phyloP scores from a whole-genome alignment of 2,113 vertebrate genomes.

The Podocnemis expansa region DNA sequence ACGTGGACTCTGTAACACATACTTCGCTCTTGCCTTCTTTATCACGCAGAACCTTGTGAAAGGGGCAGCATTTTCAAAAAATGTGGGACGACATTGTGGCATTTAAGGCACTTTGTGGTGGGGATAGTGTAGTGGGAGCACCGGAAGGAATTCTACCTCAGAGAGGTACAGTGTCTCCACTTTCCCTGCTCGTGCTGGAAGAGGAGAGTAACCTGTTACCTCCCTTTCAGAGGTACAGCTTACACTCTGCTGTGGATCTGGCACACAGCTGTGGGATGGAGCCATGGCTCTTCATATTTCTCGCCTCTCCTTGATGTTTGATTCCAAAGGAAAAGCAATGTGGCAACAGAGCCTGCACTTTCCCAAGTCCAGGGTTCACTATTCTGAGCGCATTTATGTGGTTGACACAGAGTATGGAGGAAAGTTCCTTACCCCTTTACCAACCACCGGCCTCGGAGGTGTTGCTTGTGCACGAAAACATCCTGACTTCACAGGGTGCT shows the following conservation, averaged over 20 bases:
- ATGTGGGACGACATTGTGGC: background rate
- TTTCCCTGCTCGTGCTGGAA: background rate
- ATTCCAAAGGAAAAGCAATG: background rate
- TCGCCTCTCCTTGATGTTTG: background rate
- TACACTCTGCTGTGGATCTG: rapidly evolving
- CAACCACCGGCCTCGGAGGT: background rate
- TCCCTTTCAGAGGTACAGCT: background rate
- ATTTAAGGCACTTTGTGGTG: background rate
- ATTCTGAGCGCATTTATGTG: background rate
- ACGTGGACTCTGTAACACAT: background rate
- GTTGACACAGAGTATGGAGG: background rate
- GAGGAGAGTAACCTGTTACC: too few species aligned
- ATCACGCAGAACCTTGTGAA: background rate
- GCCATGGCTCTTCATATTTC: background rate
- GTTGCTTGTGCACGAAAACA: background rate
- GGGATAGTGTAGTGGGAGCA: background rate
- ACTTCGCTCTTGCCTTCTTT: background rate
- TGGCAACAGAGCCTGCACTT: rapidly evolving
- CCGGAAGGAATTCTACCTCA: background rate
- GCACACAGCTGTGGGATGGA: rapidly evolving
- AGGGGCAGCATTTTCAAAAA: background rate
- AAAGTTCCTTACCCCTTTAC: background rate
- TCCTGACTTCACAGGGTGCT: background rate
- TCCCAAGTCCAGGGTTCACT: background rate
- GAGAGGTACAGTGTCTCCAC: background rate